Evolutionary conservation across 2,888 invertebrate genomes (phyloP).

Genomic region (Serrognathus titanus): DNA sequence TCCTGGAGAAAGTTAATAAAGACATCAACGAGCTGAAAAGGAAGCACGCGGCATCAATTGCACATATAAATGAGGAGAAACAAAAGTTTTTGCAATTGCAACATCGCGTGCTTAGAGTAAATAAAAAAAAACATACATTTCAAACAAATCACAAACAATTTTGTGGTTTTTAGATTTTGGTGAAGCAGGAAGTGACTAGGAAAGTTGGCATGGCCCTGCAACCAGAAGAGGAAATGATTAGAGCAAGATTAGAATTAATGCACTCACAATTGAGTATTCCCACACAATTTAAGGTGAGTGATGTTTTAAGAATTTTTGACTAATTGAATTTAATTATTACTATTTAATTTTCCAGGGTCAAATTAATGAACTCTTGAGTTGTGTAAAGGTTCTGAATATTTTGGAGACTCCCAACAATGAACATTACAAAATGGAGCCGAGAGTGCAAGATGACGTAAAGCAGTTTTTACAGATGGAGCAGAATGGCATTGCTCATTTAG

Average conservation of each 20-base stretch:
- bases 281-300: conserved; percentile 79
- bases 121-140: not conserved
- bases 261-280: conserved; percentile 86
- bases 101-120: conserved; percentile 78
- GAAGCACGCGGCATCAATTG: conserved; percentile 75
- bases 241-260: conserved; percentile 82
- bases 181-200: conserved; percentile 83
- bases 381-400: conserved; percentile 67
- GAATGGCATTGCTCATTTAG: conserved; percentile 80
- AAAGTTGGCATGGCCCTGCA: conserved; percentile 83
- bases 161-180: conserved; percentile 55
- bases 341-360: conserved; percentile 58
- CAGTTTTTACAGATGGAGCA: conserved; percentile 85
- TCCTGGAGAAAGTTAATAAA: conserved; percentile 63
- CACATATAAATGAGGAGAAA: conserved; percentile 78
- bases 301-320: not conserved
- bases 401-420: conserved; percentile 57
- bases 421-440: conserved; percentile 74
- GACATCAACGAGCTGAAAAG: conserved; percentile 76
- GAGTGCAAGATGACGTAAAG: conserved; percentile 67
- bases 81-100: conserved; percentile 76
- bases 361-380: conserved; percentile 85
- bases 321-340: not conserved
- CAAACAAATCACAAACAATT: not conserved
- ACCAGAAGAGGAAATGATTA: conserved; percentile 87